Evolutionary conservation across 2,113 vertebrate genomes (phyloP).

Genomic region (Syngnathus typhle): DNA sequence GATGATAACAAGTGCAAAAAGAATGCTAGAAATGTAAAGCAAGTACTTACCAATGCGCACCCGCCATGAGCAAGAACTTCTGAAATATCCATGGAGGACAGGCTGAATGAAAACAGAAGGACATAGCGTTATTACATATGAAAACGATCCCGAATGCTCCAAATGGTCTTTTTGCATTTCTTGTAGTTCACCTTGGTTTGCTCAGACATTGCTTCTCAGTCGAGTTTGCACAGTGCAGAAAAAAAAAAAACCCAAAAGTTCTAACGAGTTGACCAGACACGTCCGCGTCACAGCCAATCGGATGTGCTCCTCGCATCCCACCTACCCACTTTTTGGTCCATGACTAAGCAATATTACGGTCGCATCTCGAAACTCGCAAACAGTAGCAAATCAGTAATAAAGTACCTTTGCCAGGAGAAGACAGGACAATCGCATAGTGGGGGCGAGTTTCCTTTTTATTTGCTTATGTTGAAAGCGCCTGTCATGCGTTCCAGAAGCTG

Average conservation of each 20-base stretch:
- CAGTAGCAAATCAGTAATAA: neutral
- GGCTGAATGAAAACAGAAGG: constrained; percentile 68
- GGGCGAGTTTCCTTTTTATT: constrained; percentile 1
- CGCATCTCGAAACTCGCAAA: constrained; percentile 20
- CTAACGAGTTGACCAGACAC: constrained; percentile 1
- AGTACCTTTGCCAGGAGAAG: constrained; percentile 64
- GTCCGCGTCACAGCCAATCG: constrained; percentile 59
- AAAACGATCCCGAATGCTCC: neutral
- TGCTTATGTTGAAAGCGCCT: neutral
- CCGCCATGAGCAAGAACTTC: constrained; percentile 96
- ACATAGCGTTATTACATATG: neutral
- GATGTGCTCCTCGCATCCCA: constrained; percentile 45
- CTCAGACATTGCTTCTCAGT: constrained; percentile 56
- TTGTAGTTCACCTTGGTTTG: constrained; percentile 61
- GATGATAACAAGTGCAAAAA: neutral
- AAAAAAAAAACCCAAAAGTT: constrained; percentile 5
- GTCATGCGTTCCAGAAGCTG: neutral
- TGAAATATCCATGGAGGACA: constrained; percentile 88
- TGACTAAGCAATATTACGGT: constrained; percentile 59
- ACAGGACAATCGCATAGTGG: constrained; percentile 59
- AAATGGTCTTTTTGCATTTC: neutral
- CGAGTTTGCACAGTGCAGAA: constrained; percentile 3
- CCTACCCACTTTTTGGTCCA: constrained; percentile 57
- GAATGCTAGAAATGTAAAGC: too few relatives aligned
- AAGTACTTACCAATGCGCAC: constrained; percentile 86